phyloP scores from a whole-genome alignment of 2,113 vertebrate species.

The Perca schrenkii region DNA sequence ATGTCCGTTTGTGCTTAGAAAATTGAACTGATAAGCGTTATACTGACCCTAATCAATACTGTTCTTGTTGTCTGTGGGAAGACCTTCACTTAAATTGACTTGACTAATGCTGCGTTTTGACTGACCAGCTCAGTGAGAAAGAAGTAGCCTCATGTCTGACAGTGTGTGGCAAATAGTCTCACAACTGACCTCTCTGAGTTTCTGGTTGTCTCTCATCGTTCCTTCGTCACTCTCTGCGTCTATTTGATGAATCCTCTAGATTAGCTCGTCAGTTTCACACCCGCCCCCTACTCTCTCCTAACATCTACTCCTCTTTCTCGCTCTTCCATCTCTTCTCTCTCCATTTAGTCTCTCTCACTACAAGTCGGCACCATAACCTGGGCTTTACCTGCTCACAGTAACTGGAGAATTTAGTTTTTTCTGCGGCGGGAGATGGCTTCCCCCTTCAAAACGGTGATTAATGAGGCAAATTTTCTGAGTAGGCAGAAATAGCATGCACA shows the following conservation, averaged over 20 bases:
- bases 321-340: slow-evolving; percentile 21
- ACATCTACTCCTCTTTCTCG: slow-evolving; percentile 12
- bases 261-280: slow-evolving; percentile 4
- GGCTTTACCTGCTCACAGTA: slow-evolving; percentile 18
- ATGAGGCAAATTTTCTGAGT: slow-evolving; percentile 37
- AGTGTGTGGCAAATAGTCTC: slow-evolving; percentile 1
- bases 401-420: slow-evolving; percentile 1
- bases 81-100: not conserved
- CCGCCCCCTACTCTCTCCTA: not conserved
- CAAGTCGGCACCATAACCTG: slow-evolving; percentile 22
- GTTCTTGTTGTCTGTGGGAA: not conserved
- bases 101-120: not conserved
- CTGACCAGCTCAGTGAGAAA: not conserved
- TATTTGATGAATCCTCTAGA: slow-evolving; percentile 38
- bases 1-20: too few species aligned
- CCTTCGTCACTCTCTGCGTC: slow-evolving; percentile 22
- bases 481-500: slow-evolving; percentile 25
- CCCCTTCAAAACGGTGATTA: slow-evolving; percentile 44
- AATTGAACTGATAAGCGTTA: too few species aligned
- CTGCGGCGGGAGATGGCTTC: slow-evolving; percentile 1
- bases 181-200: slow-evolving; percentile 31
- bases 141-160: slow-evolving; percentile 13
- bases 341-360: slow-evolving; percentile 12
- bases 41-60: not conserved
- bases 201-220: slow-evolving; percentile 31